Evolutionary conservation across 1,140 invertebrate genomes (phyloP).

Genomic region (Tetramorium simillimum): DNA sequence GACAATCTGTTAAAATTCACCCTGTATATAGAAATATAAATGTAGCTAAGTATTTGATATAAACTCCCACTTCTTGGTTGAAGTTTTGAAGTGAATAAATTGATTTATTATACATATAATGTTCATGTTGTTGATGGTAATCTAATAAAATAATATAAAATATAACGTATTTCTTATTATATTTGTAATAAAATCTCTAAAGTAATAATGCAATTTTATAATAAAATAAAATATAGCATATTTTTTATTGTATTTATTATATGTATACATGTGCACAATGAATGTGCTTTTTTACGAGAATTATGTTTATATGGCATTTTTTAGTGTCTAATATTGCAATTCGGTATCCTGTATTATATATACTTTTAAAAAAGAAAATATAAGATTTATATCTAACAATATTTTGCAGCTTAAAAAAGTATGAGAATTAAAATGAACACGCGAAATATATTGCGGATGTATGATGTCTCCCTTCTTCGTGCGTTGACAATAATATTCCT

Average conservation of each 20-base stretch:
- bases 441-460: neutral
- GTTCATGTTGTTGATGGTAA: neutral
- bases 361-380: neutral
- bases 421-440: slow-evolving; percentile 8
- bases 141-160: neutral
- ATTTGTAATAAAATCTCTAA: neutral
- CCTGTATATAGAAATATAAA: no score
- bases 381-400: neutral
- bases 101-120: no score
- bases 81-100: no score
- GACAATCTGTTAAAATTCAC: no score
- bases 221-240: neutral
- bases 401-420: neutral
- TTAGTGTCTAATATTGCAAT: neutral
- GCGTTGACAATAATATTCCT: slow-evolving; percentile 39
- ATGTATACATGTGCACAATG: no score
- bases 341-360: neutral
- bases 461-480: neutral
- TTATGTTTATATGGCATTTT: neutral
- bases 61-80: no score
- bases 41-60: no score
- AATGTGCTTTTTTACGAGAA: neutral
- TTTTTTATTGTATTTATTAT: neutral
- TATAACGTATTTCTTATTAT: neutral
- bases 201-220: no score